Evolutionary conservation across 1,140 invertebrate species (phyloP).

Genomic region (Hetaerina americana): DNA sequence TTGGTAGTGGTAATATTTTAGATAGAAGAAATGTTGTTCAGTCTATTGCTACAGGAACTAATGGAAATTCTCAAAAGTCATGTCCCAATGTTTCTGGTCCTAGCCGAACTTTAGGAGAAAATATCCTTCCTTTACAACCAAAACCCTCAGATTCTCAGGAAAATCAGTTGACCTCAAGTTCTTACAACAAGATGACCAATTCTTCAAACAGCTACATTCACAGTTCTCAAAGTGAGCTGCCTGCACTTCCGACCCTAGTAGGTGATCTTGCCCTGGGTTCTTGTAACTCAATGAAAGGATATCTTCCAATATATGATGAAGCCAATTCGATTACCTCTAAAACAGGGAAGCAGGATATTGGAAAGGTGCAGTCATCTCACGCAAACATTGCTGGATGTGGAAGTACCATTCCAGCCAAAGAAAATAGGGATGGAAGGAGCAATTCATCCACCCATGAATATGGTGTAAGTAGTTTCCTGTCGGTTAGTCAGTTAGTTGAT

Average conservation of each 20-base stretch:
- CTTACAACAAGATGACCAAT: not conserved
- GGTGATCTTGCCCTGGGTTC: constrained; percentile 43
- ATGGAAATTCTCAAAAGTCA: not conserved
- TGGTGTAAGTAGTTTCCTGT: constrained; percentile 32
- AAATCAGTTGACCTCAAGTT: not conserved
- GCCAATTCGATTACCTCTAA: not conserved
- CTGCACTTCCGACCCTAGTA: constrained; percentile 38
- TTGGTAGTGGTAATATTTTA: not conserved
- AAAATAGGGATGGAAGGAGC: not conserved
- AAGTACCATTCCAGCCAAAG: not conserved
- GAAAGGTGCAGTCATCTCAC: not conserved
- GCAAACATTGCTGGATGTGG: not conserved
- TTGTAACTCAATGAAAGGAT: constrained; percentile 10
- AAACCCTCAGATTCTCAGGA: not conserved
- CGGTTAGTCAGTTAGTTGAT: constrained; percentile 50
- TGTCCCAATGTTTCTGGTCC: not conserved
- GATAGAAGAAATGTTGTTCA: not conserved
- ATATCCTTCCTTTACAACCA: not conserved
- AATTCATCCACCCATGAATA: not conserved
- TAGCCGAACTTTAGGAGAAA: not conserved
- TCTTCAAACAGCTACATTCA: not conserved
- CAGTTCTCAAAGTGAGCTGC: not conserved
- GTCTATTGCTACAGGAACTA: not conserved
- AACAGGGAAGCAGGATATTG: not conserved
- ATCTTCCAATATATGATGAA: not conserved